Conservation (phyloP, 2,888 invertebrate genomes). For the Holacanthella duospinosa region DNA sequence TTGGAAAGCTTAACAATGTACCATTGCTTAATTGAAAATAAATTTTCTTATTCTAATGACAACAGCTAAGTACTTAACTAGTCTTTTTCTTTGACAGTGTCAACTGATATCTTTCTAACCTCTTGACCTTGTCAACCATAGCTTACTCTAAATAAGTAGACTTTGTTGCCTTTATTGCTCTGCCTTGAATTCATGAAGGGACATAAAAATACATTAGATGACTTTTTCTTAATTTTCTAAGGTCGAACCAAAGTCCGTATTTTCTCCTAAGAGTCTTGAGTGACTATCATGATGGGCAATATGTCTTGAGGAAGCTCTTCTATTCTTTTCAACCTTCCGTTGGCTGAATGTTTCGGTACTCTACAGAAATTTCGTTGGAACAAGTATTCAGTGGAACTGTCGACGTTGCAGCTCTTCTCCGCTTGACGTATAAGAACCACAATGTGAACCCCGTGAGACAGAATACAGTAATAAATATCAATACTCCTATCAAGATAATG, state of each 20-base stretch:
- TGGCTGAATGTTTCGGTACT: too few relatives aligned
- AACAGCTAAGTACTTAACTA: too few relatives aligned
- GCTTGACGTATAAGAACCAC: constrained; percentile 15
- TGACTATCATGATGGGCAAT: not conserved
- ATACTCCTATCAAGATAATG: constrained; percentile 35
- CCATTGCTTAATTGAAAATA: too few relatives aligned
- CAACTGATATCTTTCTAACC: not conserved
- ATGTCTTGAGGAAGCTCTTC: not conserved
- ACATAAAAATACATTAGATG: not conserved
- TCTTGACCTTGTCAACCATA: constrained; percentile 16
- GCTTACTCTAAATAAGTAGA: constrained; percentile 10
- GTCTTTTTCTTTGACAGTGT: too few relatives aligned
- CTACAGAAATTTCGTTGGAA: too few relatives aligned
- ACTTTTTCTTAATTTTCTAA: constrained; percentile 2
- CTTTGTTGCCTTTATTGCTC: not conserved
- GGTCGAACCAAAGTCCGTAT: not conserved
- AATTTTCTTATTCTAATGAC: too few relatives aligned
- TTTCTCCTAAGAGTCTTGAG: not conserved
- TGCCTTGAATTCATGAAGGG: not conserved
- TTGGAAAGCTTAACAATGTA: too few relatives aligned
- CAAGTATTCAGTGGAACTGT: not conserved
- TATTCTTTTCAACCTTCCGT: too few relatives aligned
- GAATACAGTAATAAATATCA: constrained; percentile 35
- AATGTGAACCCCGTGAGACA: constrained; percentile 13
- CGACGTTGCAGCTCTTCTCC: constrained; percentile 17